These are phyloP conservation scores for Aphaenogaster ashmeadi DNA, from an alignment of 1,140 invertebrate species.

Conservation along the genomic window DNA sequence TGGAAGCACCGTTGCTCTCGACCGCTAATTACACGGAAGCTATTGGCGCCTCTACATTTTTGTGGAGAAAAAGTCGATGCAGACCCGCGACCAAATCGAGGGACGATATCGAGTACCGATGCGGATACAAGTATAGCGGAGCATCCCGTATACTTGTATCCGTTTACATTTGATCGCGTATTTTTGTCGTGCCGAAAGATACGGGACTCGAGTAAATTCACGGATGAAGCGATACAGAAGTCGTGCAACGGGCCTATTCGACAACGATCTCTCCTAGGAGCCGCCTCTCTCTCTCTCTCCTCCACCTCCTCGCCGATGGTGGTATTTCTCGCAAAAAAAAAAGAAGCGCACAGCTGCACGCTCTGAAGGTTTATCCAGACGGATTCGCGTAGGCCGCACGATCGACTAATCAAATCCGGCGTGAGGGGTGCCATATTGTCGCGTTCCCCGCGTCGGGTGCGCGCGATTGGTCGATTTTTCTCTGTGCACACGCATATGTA, in stretches of 20 bases:
- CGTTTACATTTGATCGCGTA: neutral
- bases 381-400: slow-evolving; percentile 9
- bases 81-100: neutral
- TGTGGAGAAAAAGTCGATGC: neutral
- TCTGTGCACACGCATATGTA: neutral
- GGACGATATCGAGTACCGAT: neutral
- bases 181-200: neutral
- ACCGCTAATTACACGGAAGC: slow-evolving; percentile 3
- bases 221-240: neutral
- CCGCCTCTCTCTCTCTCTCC: neutral
- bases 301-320: neutral
- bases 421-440: slow-evolving; percentile 19
- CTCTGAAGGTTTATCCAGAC: slow-evolving; percentile 14
- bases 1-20: neutral
- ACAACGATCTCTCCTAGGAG: slow-evolving; percentile 28
- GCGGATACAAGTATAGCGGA: neutral
- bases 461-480: slow-evolving; percentile 51
- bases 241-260: neutral
- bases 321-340: slow-evolving; percentile 16
- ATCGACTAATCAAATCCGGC: neutral
- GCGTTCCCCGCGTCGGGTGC: neutral
- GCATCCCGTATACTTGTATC: neutral
- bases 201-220: neutral
- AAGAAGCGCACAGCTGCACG: neutral
- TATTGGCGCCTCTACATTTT: neutral